Evolutionary conservation across 2,113 vertebrate genomes (phyloP).

Genomic region (Tapirus terrestris): DNA sequence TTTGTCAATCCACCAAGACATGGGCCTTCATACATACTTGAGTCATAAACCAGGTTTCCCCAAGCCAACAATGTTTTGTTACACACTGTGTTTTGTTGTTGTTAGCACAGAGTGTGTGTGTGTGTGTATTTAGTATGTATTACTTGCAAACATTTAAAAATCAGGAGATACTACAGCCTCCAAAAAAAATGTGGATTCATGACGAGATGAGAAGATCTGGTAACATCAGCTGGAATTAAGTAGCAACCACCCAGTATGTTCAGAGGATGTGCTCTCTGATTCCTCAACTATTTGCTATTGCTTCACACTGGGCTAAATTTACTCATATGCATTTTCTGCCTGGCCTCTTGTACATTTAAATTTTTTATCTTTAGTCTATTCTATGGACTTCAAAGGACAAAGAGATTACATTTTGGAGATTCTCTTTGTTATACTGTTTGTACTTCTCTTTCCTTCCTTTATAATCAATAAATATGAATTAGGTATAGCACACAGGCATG

Average conservation of each 20-base stretch:
- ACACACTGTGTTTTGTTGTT: neutral
- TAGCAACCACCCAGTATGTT: neutral
- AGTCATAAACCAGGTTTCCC: neutral
- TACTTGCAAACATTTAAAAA: slow-evolving; percentile 11
- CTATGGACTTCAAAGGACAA: slow-evolving; percentile 5
- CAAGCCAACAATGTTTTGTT: neutral
- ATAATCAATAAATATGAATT: slow-evolving; percentile 18
- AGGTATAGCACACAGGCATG: neutral
- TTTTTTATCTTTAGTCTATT: slow-evolving; percentile 19
- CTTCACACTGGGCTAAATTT: neutral
- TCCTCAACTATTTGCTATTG: neutral
- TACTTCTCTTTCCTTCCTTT: neutral
- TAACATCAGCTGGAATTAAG: neutral
- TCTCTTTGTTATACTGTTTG: neutral
- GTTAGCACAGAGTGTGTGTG: neutral
- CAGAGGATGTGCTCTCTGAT: neutral
- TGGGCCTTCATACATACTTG: neutral
- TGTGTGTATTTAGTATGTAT: neutral
- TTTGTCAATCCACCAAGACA: neutral
- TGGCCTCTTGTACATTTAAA: neutral
- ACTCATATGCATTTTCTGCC: neutral
- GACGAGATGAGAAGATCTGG: neutral
- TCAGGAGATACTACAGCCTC: neutral
- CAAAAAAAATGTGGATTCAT: neutral
- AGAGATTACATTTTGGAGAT: neutral